Evolutionary conservation across 2,113 vertebrate genomes (phyloP).

Genomic region (Nibea albiflora): DNA sequence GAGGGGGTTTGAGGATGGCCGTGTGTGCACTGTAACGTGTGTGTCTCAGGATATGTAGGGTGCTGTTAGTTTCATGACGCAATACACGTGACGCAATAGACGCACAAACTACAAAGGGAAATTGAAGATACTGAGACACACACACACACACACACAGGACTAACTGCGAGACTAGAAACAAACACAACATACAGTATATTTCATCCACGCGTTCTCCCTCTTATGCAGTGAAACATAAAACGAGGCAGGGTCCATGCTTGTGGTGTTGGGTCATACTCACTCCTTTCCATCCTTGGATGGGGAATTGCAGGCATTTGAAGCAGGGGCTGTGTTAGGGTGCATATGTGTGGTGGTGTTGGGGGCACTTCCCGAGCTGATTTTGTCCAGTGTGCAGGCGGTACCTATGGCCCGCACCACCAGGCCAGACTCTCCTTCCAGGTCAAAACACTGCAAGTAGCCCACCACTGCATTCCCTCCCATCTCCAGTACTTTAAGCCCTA

Average conservation of each 20-base stretch:
- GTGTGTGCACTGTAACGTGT: slow-evolving; percentile 70
- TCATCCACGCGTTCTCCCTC: slow-evolving; percentile 27
- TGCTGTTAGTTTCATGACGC: slow-evolving; percentile 58
- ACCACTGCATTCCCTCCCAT: slow-evolving; percentile 99
- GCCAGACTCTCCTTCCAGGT: slow-evolving; percentile 97
- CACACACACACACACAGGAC: slow-evolving; percentile 62
- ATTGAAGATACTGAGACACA: slow-evolving; percentile 72
- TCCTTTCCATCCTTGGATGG: slow-evolving; percentile 98
- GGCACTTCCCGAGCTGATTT: slow-evolving; percentile 87
- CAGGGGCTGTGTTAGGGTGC: slow-evolving; percentile 76
- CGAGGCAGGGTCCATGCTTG: slow-evolving; percentile 55
- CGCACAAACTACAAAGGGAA: slow-evolving; percentile 39
- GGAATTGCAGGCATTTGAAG: slow-evolving; percentile 90
- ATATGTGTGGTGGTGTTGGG: slow-evolving; percentile 84
- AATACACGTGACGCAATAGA: slow-evolving; percentile 48
- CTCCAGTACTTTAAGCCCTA: slow-evolving; percentile 97
- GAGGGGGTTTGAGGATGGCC: slow-evolving; percentile 48
- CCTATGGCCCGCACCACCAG: slow-evolving; percentile 98
- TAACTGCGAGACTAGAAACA: slow-evolving; percentile 36
- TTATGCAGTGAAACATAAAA: slow-evolving; percentile 51
- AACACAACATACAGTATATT: slow-evolving; percentile 32
- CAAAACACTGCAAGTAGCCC: slow-evolving; percentile 98
- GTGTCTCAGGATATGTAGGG: slow-evolving; percentile 76
- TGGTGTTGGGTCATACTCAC: slow-evolving; percentile 89
- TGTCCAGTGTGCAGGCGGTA: slow-evolving; percentile 97